phyloP scores from a whole-genome alignment of 1,140 invertebrate species.

The Aphaenogaster ashmeadi region DNA sequence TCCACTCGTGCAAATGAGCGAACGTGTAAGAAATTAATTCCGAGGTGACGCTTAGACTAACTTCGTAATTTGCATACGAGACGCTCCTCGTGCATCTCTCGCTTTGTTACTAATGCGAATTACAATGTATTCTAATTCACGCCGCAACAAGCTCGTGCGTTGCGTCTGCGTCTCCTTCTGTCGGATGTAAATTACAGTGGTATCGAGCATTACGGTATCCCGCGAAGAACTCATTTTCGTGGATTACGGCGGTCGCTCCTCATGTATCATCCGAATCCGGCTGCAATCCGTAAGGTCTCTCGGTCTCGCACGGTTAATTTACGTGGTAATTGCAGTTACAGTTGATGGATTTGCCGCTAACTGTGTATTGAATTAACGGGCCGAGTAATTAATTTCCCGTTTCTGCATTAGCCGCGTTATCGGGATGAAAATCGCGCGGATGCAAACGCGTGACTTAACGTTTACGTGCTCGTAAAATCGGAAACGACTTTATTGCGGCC shows the following conservation, averaged over 20 bases:
- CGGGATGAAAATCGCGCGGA: conserved; percentile 15
- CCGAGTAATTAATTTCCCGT: conserved; percentile 44
- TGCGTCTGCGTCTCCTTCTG: not conserved
- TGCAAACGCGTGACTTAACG: not conserved
- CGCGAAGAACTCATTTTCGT: conserved; percentile 38
- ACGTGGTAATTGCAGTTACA: conserved; percentile 45
- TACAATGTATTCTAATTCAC: conserved; percentile 54
- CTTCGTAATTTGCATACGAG: conserved; percentile 37
- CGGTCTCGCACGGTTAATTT: conserved; percentile 35
- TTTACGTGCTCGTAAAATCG: conserved; percentile 45
- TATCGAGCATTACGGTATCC: conserved; percentile 28
- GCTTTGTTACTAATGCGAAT: conserved; percentile 35
- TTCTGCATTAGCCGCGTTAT: not conserved
- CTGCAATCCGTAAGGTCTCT: conserved; percentile 27
- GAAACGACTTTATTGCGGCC: conserved; percentile 1
- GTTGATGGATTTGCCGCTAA: conserved; percentile 51
- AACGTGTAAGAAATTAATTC: conserved; percentile 36
- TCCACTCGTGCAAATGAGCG: not conserved
- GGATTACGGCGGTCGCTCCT: conserved; percentile 28
- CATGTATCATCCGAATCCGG: conserved; percentile 32
- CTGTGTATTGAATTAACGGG: conserved; percentile 51
- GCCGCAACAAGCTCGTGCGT: conserved; percentile 19
- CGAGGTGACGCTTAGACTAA: not conserved
- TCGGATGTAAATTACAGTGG: conserved; percentile 37
- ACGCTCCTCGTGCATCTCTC: not conserved